Conservation (phyloP, 2,888 invertebrate genomes). For the Xestoiulus laeticollis region DNA sequence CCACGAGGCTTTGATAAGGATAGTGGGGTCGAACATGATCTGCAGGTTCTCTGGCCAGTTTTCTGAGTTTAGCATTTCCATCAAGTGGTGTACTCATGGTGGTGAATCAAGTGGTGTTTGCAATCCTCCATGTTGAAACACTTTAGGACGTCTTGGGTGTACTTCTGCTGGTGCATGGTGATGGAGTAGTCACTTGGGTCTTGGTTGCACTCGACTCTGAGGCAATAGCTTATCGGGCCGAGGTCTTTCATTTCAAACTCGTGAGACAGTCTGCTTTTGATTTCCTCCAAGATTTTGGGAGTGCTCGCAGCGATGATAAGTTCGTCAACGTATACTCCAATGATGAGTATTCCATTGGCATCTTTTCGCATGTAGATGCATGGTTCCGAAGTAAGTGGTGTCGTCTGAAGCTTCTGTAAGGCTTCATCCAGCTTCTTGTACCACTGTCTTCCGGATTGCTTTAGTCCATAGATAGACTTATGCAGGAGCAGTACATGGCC, state of each 20-base stretch:
- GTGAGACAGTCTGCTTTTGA: neutral
- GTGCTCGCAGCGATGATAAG: neutral
- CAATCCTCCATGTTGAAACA: constrained; percentile 44
- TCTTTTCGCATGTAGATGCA: neutral
- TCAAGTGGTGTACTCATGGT: constrained; percentile 42
- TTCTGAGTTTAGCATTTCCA: constrained; percentile 32
- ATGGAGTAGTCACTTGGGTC: constrained; percentile 30
- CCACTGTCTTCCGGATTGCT: constrained; percentile 52
- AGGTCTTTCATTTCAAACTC: constrained; percentile 50
- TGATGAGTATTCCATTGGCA: neutral
- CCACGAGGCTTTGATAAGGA: neutral
- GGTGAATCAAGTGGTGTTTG: too few species aligned
- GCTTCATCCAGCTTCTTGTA: constrained; percentile 24
- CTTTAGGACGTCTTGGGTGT: constrained; percentile 3
- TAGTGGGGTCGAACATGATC: neutral
- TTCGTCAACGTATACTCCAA: constrained; percentile 18
- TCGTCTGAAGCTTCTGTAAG: neutral
- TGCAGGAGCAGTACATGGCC: neutral
- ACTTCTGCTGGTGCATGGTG: constrained; percentile 35
- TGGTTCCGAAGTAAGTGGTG: constrained; percentile 22
- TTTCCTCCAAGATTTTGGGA: neutral
- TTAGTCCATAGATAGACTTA: constrained; percentile 45
- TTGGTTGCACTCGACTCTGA: neutral
- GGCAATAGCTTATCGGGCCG: neutral
- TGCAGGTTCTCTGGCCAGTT: neutral